Evolutionary conservation across 2,888 invertebrate species (phyloP).

Genomic region (Cylindroiulus punctatus): DNA sequence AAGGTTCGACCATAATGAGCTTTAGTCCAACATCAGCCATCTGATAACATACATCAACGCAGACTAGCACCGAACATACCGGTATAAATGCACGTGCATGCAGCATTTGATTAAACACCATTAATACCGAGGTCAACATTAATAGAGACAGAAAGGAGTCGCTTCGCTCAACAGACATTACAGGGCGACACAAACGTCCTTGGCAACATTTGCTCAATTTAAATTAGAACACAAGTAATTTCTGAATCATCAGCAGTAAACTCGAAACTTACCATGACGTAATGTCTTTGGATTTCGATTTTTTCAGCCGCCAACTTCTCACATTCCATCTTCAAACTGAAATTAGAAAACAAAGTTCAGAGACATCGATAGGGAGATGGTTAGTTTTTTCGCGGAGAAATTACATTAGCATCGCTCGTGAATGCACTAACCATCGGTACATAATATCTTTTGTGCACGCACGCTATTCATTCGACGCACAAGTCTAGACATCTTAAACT

Average conservation of each 20-base stretch:
- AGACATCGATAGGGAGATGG: neutral
- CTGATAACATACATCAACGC: neutral
- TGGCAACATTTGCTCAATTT: neutral
- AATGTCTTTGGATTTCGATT: slow-evolving; percentile 70
- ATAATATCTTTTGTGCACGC: neutral
- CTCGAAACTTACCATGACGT: slow-evolving; percentile 67
- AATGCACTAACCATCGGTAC: neutral
- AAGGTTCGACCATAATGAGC: neutral
- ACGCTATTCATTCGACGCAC: slow-evolving; percentile 4
- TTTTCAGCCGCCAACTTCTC: slow-evolving; percentile 62
- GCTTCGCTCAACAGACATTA: neutral
- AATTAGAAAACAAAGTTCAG: slow-evolving; percentile 19
- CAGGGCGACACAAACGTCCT: too few relatives aligned
- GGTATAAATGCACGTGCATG: neutral
- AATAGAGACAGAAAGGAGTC: neutral
- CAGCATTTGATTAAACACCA: neutral
- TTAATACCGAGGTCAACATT: neutral
- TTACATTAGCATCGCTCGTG: neutral
- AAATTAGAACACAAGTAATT: neutral
- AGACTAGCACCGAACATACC: neutral
- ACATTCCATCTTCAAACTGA: slow-evolving; percentile 58
- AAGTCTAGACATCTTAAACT: slow-evolving; percentile 43
- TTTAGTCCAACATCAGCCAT: neutral
- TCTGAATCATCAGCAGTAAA: neutral
- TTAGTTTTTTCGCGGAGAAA: neutral